phyloP scores from a whole-genome alignment of 2,888 invertebrate species.

The Tenthredo livida region DNA sequence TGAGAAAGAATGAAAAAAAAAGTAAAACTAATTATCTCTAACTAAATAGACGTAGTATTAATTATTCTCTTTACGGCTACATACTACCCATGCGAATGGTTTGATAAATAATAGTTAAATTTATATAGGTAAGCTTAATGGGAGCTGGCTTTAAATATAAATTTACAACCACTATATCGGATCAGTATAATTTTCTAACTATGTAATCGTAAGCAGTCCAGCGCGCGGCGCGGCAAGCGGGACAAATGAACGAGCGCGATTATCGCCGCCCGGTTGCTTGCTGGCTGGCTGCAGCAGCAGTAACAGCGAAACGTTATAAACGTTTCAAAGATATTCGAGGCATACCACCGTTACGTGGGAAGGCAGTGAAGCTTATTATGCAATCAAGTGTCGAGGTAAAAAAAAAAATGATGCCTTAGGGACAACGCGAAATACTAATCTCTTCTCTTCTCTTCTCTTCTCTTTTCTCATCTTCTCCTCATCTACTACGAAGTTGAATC shows the following conservation, averaged over 20 bases:
- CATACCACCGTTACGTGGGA: conserved; percentile 44
- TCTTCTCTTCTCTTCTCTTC: neutral
- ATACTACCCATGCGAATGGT: too few species aligned
- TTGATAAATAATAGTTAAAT: neutral
- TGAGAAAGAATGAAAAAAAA: too few species aligned
- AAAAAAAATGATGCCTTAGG: conserved; percentile 36
- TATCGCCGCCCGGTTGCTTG: neutral
- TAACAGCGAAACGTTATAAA: conserved; percentile 24
- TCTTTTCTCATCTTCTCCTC: too few species aligned
- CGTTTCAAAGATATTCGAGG: conserved; percentile 22
- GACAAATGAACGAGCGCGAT: conserved; percentile 19
- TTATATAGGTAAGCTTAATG: neutral
- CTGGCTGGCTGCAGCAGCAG: conserved; percentile 9
- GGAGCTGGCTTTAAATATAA: neutral
- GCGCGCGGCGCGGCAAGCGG: neutral
- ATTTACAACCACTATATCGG: neutral
- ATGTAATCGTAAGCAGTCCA: neutral
- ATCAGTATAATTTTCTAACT: conserved; percentile 1
- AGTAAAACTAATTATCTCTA: too few species aligned
- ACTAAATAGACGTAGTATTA: too few species aligned
- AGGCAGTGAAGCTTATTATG: conserved; percentile 32
- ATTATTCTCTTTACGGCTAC: too few species aligned
- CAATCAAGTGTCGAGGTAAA: conserved; percentile 42
- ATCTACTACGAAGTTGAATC: conserved; percentile 9
- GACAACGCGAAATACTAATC: conserved; percentile 51